Evolutionary conservation across 2,113 vertebrate species (phyloP).

Genomic region (Passer domesticus): DNA sequence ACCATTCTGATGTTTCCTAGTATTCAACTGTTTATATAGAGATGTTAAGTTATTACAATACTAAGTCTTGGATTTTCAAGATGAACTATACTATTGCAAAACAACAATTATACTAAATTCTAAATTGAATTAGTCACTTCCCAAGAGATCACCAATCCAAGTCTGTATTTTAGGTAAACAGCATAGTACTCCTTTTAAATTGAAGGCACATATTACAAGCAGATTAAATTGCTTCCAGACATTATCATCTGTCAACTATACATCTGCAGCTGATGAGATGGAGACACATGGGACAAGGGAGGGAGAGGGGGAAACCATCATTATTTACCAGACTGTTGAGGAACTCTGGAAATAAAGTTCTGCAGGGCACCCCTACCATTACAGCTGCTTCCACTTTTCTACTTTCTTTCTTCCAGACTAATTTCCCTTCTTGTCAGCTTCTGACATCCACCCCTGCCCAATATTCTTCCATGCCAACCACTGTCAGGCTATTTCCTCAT

Average conservation of each 20-base stretch:
- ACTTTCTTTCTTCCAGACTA: not conserved
- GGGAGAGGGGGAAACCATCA: not conserved
- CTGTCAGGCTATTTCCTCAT: not conserved
- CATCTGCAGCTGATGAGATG: not conserved
- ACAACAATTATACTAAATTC: not conserved
- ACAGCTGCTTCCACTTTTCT: not conserved
- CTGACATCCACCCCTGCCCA: not conserved
- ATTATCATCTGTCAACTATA: not conserved
- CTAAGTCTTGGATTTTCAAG: not conserved
- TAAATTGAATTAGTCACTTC: not conserved
- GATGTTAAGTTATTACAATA: not conserved
- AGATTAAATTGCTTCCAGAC: not conserved
- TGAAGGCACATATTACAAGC: not conserved
- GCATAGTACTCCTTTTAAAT: not conserved
- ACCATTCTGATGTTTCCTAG: not conserved
- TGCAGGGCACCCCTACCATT: not conserved
- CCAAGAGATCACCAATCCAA: not conserved
- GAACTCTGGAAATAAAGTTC: not conserved
- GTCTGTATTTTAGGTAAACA: not conserved
- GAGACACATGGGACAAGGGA: rapidly evolving
- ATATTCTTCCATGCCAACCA: not conserved
- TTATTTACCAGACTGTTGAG: not conserved
- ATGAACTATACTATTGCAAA: not conserved
- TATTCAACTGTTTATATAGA: not conserved
- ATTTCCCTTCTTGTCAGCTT: not conserved